phyloP scores from a whole-genome alignment of 2,113 vertebrate genomes.

The Tragulus kanchil region DNA sequence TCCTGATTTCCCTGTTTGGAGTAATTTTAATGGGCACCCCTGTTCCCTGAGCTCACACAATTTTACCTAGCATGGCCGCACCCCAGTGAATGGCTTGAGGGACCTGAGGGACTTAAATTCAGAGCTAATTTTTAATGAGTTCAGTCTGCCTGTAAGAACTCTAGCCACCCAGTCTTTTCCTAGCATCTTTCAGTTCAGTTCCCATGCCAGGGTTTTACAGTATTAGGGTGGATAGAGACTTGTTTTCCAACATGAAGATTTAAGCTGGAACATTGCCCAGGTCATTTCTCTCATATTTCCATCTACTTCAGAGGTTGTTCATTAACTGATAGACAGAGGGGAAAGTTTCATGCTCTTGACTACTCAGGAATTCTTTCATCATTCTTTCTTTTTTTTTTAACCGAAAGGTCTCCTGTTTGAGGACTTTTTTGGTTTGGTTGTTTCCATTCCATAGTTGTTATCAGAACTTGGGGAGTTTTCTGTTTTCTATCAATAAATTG shows the following conservation, averaged over 20 bases:
- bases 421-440: not conserved
- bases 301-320: slow-evolving; percentile 49
- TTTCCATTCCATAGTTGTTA: slow-evolving; percentile 71
- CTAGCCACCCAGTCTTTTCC: slow-evolving; percentile 56
- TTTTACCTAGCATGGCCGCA: not conserved
- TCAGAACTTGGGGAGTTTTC: slow-evolving; percentile 52
- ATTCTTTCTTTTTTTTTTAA: not conserved
- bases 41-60: not conserved
- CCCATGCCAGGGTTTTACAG: slow-evolving; percentile 40
- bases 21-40: not conserved
- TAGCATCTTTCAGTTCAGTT: slow-evolving; percentile 48
- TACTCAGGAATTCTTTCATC: slow-evolving; percentile 64
- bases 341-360: slow-evolving; percentile 40
- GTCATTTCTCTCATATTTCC: slow-evolving; percentile 73
- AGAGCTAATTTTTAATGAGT: slow-evolving; percentile 51
- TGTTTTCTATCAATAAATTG: slow-evolving; percentile 64
- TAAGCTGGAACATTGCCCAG: slow-evolving; percentile 59
- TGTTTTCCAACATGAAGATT: slow-evolving; percentile 70
- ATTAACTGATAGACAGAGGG: slow-evolving; percentile 46
- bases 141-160: not conserved
- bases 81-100: not conserved
- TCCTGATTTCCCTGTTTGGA: not conserved
- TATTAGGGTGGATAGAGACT: slow-evolving; percentile 11
- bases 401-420: slow-evolving; percentile 7
- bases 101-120: slow-evolving; percentile 21